Percentiles rank a stretch among this genome's conserved stretches.
phyloP scores from a whole-genome alignment of 2,797 vertebrate genomes.

The Vultur gryphus region DNA sequence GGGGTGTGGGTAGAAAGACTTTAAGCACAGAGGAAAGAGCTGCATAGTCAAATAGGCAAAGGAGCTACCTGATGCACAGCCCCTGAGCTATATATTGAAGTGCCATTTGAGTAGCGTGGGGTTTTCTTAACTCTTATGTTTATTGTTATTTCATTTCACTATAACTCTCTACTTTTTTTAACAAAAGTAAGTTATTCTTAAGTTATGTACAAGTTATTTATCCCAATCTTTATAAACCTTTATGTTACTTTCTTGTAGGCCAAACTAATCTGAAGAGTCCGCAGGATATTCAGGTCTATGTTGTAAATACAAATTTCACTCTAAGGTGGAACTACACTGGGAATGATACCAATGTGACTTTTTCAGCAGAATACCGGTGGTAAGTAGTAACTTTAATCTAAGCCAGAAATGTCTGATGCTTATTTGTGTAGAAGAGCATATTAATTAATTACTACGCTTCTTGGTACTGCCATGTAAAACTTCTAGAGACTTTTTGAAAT shows the following conservation, averaged over 20 bases:
- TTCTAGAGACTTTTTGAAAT: background rate
- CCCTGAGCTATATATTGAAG: background rate
- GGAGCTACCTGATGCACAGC: background rate
- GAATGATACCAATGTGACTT: background rate
- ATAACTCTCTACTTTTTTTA: background rate
- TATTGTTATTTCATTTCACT: background rate
- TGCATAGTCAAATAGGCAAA: background rate
- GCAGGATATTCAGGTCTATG: background rate
- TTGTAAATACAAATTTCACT: constrained; percentile 54
- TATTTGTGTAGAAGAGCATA: background rate
- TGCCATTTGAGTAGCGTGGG: background rate
- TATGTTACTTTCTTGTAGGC: background rate
- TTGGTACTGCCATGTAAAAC: background rate
- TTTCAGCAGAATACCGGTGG: constrained; percentile 57
- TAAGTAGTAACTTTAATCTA: background rate
- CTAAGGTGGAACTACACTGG: constrained; percentile 33
- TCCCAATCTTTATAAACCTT: background rate
- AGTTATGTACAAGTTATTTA: background rate
- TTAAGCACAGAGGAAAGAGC: background rate
- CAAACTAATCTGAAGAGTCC: constrained; percentile 3
- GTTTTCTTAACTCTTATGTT: background rate
- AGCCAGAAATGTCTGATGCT: background rate
- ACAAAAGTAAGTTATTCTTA: background rate
- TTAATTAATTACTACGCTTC: background rate
- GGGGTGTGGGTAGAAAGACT: background rate